Percentiles rank a stretch among this genome's conserved stretches.
These are phyloP conservation scores for Lasiommata megera DNA, from an alignment of 2,888 invertebrate genomes.

Conservation along the genomic window DNA sequence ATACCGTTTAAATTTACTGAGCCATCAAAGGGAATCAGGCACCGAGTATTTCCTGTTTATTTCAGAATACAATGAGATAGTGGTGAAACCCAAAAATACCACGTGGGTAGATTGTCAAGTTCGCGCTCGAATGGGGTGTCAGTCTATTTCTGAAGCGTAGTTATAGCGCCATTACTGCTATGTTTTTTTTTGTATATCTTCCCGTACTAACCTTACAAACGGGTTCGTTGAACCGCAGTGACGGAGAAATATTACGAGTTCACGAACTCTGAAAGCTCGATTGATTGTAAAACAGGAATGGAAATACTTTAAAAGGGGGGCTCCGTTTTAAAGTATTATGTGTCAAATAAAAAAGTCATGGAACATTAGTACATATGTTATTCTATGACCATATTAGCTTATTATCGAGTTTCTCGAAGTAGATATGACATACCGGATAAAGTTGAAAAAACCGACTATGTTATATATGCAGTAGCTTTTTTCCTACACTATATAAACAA, in stretches of 20 bases:
- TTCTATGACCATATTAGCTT: neutral
- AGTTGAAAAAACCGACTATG: too few relatives aligned
- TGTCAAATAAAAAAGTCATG: neutral
- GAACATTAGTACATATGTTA: neutral
- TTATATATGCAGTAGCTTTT: too few relatives aligned
- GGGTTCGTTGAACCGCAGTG: slow-evolving; percentile 43
- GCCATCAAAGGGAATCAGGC: slow-evolving; percentile 32
- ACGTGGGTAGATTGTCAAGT: slow-evolving; percentile 72
- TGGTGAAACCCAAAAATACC: slow-evolving; percentile 72
- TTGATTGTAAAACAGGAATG: slow-evolving; percentile 36
- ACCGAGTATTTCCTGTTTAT: slow-evolving; percentile 49
- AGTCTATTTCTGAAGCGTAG: slow-evolving; percentile 65
- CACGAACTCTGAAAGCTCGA: slow-evolving; percentile 35
- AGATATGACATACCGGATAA: neutral
- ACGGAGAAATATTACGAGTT: slow-evolving; percentile 36
- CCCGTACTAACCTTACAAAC: slow-evolving; percentile 29
- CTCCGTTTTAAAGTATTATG: too few relatives aligned
- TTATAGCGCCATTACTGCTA: slow-evolving; percentile 58
- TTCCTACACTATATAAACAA: too few relatives aligned
- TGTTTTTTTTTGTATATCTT: slow-evolving; percentile 53
- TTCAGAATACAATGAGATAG: slow-evolving; percentile 70
- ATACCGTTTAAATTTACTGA: slow-evolving; percentile 27
- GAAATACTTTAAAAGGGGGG: slow-evolving; percentile 19
- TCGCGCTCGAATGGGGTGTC: slow-evolving; percentile 65
- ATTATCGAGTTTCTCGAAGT: too few relatives aligned